A percentile compares a stretch with the other conserved stretches of the same genome.
Evolutionary conservation across 2,797 vertebrate genomes (phyloP).

Genomic region (Apogon talboti): DNA sequence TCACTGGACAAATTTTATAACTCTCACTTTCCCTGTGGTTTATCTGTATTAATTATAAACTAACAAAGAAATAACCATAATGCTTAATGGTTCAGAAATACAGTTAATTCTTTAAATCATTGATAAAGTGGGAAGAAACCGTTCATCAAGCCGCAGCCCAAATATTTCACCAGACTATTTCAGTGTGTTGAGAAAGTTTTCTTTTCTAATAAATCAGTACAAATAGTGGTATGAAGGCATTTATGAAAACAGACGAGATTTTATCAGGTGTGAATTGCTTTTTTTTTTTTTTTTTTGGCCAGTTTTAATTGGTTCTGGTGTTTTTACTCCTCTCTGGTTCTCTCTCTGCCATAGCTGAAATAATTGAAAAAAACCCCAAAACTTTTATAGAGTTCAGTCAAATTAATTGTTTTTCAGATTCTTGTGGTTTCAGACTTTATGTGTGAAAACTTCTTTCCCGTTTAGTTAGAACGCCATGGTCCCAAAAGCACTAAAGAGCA

Average conservation of each 20-base stretch:
- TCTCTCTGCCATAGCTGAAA: constrained; percentile 7
- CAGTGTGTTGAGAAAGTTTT: constrained; percentile 83
- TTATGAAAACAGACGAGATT: constrained; percentile 88
- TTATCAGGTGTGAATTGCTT: constrained; percentile 90
- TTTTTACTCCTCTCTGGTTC: constrained; percentile 82
- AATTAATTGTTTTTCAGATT: constrained; percentile 26
- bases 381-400: constrained; percentile 15
- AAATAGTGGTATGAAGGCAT: constrained; percentile 79
- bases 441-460: not conserved
- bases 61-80: constrained; percentile 9
- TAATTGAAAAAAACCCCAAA: constrained; percentile 16
- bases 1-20: not conserved
- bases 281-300: constrained; percentile 88
- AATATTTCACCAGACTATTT: constrained; percentile 77
- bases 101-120: constrained; percentile 42
- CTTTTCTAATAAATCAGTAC: constrained; percentile 89
- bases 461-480: not conserved
- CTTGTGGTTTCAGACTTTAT: constrained; percentile 6
- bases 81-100: constrained; percentile 17
- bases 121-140: constrained; percentile 50
- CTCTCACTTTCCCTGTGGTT: not conserved
- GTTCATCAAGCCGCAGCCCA: constrained; percentile 60
- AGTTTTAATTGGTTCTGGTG: constrained; percentile 90
- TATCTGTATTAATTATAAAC: constrained; percentile 11
- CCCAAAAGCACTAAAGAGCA: too few species aligned